These are phyloP conservation scores for Blastomussa wellsi DNA, from an alignment of 92 coral and sea anemone species.

Conservation along the genomic window DNA sequence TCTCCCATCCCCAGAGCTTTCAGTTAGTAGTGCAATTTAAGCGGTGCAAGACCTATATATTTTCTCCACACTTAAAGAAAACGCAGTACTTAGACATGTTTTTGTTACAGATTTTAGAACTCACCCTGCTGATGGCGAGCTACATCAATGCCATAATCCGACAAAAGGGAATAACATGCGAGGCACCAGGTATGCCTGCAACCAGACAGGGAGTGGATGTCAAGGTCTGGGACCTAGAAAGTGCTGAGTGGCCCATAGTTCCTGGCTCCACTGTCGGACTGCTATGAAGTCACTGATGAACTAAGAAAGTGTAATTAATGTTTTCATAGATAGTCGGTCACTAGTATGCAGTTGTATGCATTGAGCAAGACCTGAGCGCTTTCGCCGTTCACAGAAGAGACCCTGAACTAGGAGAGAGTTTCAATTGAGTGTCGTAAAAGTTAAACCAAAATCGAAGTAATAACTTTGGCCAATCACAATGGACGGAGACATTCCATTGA, in stretches of 20 bases:
- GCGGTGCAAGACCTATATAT: not conserved
- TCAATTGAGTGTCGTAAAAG: too few relatives aligned
- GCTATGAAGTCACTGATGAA: constrained; percentile 29
- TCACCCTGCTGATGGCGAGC: constrained; percentile 97
- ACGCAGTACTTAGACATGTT: not conserved
- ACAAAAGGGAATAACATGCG: constrained; percentile 93
- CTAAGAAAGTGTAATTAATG: not conserved
- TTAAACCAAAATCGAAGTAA: too few relatives aligned
- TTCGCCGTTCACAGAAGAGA: too few relatives aligned
- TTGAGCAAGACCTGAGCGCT: not conserved
- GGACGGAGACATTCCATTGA: too few relatives aligned
- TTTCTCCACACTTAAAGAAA: not conserved
- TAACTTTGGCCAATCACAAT: too few relatives aligned
- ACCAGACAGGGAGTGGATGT: constrained; percentile 76
- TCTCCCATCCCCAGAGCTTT: not conserved
- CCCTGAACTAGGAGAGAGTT: too few relatives aligned
- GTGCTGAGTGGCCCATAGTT: constrained; percentile 99
- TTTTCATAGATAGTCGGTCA: not conserved
- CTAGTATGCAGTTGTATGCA: not conserved
- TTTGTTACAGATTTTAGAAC: constrained; percentile 76
- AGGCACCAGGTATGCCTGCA: constrained; percentile 60
- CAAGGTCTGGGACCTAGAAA: constrained; percentile 98
- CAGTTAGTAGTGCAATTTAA: not conserved
- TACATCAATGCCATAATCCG: constrained; percentile 97
- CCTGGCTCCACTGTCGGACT: constrained; percentile 91